Base-by-base conservation (phyloP, 2,797 vertebrate species). In the Bucorvus abyssinicus region DNA sequence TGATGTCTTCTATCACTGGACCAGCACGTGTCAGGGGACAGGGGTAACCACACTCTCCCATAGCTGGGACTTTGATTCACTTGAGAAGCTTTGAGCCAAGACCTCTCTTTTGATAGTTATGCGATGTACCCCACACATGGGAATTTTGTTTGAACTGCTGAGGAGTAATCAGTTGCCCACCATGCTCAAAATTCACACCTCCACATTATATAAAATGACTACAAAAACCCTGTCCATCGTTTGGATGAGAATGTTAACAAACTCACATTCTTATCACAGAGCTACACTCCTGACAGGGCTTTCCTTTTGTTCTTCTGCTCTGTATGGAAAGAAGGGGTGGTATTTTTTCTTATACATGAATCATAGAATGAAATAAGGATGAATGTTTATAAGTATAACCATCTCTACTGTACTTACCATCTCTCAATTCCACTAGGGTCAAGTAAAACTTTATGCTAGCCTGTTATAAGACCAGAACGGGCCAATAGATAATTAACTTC, bases 21-120 rank as follows among this genome's bases (percentile, higher is more conserved):
- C 49, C 2, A 6, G 22, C 22, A 45, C 0, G 0, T 20, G 8
- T 60, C 52, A 64, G 40, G 47, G 24, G 27, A 69, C 9, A n/a
- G 20, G 23, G 11, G 8, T n/a, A 82, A 47, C 7, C 19, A 44
- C 11, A 5, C 5, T 56, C 14, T 82, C 63, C 36, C 49, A 77
- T 24, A 70, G 6, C 10, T 63, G 23, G 18, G 26, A 45, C 6
- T 73, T 83, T 16, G 52, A 45, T 70, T 84, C n/a, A 45, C 14
- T 26, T n/a, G n/a, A 52, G 45, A 71, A 80, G 15, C 38, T 84
- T 82, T 67, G 22, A 93, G 21, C 22, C 29, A 87, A 76, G 47
- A 73, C 20, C 7, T 74, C 55, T 63, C 30, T 70, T 24, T 52
- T 85, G 44, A 56, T 67, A 55, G 1, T n/a, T 87, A 19, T 18